phyloP scores from a whole-genome alignment of 23 tunicate genomes.

The Trididemnum miniatum region DNA sequence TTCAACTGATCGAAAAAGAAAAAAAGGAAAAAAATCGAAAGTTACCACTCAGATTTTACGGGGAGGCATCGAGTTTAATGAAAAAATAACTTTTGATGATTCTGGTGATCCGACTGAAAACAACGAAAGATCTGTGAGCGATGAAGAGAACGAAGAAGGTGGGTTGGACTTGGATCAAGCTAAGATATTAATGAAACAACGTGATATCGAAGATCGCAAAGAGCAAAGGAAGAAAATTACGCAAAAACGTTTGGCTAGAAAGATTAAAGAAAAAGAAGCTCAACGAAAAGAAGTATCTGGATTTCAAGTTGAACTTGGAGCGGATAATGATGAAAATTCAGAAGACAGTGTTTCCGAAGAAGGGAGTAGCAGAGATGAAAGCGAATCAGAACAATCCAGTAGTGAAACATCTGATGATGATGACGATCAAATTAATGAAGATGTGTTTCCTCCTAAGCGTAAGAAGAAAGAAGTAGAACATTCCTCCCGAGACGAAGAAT shows the following conservation, averaged over 20 bases:
- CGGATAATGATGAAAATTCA: neutral
- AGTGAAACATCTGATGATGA: neutral
- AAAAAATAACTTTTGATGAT: slow-evolving; percentile 5
- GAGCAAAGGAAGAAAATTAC: slow-evolving; percentile 37
- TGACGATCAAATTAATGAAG: neutral
- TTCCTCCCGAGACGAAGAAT: neutral
- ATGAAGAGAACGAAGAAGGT: slow-evolving; percentile 6
- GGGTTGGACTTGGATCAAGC: slow-evolving; percentile 58
- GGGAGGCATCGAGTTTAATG: neutral
- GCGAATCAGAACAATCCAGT: neutral
- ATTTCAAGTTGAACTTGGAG: slow-evolving; percentile 1
- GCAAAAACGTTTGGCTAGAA: slow-evolving; percentile 33
- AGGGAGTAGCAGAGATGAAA: neutral
- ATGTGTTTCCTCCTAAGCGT: slow-evolving; percentile 1
- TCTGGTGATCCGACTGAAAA: neutral
- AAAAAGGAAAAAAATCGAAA: slow-evolving; percentile 1
- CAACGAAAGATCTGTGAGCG: neutral
- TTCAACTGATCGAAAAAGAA: neutral
- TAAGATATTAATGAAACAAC: slow-evolving; percentile 44
- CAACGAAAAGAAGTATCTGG: slow-evolving; percentile 14
- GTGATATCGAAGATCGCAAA: slow-evolving; percentile 57
- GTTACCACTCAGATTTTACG: neutral
- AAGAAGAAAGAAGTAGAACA: neutral
- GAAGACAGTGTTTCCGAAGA: no score
- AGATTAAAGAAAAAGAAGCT: slow-evolving; percentile 42